Percentiles rank a stretch among this genome's conserved stretches.
Evolutionary conservation across 2,797 vertebrate species (phyloP).

Genomic region (Morus bassanus): DNA sequence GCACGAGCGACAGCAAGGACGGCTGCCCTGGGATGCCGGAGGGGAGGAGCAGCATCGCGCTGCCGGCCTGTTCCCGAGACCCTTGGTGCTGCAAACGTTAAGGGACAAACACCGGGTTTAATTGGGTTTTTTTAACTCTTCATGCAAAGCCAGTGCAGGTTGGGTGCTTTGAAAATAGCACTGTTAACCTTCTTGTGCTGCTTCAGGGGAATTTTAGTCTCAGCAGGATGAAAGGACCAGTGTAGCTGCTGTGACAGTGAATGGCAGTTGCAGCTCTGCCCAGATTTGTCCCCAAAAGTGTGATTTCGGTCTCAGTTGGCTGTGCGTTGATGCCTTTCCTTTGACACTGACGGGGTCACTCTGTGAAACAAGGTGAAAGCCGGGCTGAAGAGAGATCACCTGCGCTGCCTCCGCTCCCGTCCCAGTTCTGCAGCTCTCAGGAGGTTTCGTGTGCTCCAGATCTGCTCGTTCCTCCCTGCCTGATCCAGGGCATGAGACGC

Average conservation of each 20-base stretch:
- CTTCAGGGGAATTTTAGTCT: not conserved
- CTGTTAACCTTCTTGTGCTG: not conserved
- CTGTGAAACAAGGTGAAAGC: not conserved
- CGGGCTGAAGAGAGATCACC: not conserved
- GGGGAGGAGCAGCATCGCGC: not conserved
- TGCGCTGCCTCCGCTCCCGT: rapidly evolving
- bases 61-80: not conserved
- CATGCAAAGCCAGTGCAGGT: not conserved
- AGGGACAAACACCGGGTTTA: not conserved
- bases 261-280: not conserved
- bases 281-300: not conserved
- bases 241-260: not conserved
- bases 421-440: not conserved
- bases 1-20: not conserved
- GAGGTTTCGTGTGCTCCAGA: not conserved
- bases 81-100: rapidly evolving
- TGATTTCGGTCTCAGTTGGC: not conserved
- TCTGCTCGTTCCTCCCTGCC: not conserved
- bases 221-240: not conserved
- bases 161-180: not conserved
- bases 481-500: not conserved
- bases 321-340: not conserved
- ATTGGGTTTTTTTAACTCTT: not conserved
- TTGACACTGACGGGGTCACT: not conserved
- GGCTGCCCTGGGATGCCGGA: not conserved